Base-by-base conservation (phyloP, 2,888 invertebrate species). In the Epistrophe grossulariae region DNA sequence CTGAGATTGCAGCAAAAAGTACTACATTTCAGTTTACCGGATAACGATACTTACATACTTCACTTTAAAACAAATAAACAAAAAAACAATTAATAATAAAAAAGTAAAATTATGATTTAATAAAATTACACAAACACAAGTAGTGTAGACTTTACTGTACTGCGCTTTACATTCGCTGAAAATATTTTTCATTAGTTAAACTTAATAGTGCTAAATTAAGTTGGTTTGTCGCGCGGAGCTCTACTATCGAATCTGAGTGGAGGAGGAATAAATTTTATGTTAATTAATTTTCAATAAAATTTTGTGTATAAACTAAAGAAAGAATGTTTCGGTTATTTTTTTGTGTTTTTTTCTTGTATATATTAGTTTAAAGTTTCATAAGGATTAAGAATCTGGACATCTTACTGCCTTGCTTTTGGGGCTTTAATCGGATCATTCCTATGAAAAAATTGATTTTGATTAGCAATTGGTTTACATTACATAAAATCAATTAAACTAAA, bases 401-500 rank as follows among this genome's bases (percentile, higher is more conserved):
- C 82, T 82, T 74, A 87, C 85, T 79, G 85, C 82, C 82, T 81
- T 79, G 78, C 52, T 82, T 81, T 79, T 81, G 81, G 82, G 24
- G 71, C 59, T 74, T 87, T 60, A 66, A 79, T 81, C 79, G 78
- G 85, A 82, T 87, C 85, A 87, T 82, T 82, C 85, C 85, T 87
- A 87, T 71, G 85, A 79, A 87, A 78, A 87, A 87, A 87, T 82
- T 85, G 82, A 82, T 82, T 81, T 85, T 82, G 78, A 87, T 87
- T 85, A 85, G 85, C 85, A 82, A 71, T 85, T 81, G 72, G 78
- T 81, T 74, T 82, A 82, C 24, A 82, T 82, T 72, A 64, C 45
- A 57, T 77, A 45, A 74, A 59, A 71, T 82, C 78, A 79, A 82
- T 87, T 82, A 82, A 79, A 45, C 81, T 87, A 79, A 71, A 82